Evolutionary conservation across 2,113 vertebrate species (phyloP).

Genomic region (Oryzias curvinotus): DNA sequence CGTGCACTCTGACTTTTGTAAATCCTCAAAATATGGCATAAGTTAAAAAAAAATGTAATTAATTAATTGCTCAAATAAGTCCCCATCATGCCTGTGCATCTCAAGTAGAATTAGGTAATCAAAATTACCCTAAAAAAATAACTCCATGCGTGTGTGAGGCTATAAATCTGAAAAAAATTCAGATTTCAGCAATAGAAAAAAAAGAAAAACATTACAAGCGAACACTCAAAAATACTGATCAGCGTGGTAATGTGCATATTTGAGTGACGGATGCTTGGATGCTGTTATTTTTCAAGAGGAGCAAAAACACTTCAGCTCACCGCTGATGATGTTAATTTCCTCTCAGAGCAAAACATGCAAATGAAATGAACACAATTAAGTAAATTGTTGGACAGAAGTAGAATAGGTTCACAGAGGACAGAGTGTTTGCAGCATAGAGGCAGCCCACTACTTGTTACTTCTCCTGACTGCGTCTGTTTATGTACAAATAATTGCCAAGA

Average conservation of each 20-base stretch:
- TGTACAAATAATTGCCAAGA: slow-evolving; percentile 37
- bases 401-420: slow-evolving; percentile 56
- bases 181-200: slow-evolving; percentile 40
- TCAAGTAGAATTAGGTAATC: background rate
- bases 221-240: slow-evolving; percentile 72
- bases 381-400: slow-evolving; percentile 60
- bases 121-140: slow-evolving; percentile 25
- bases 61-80: slow-evolving; percentile 17
- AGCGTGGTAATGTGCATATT: slow-evolving; percentile 59
- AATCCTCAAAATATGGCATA: background rate
- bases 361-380: slow-evolving; percentile 70
- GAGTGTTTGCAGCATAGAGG: slow-evolving; percentile 50
- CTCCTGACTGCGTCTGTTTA: slow-evolving; percentile 47
- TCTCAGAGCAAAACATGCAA: slow-evolving; percentile 76
- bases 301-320: slow-evolving; percentile 75
- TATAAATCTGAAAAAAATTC: slow-evolving; percentile 37
- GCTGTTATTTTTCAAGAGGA: slow-evolving; percentile 73
- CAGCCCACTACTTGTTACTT: slow-evolving; percentile 60
- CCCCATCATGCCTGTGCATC: slow-evolving; percentile 8
- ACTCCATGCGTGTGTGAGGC: slow-evolving; percentile 20
- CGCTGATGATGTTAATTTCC: slow-evolving; percentile 74
- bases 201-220: slow-evolving; percentile 62
- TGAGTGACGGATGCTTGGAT: slow-evolving; percentile 59
- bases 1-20: background rate
- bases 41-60: background rate